These are phyloP conservation scores for Muricea muricata DNA, from an alignment of 92 coral and sea anemone genomes.

Conservation along the genomic window DNA sequence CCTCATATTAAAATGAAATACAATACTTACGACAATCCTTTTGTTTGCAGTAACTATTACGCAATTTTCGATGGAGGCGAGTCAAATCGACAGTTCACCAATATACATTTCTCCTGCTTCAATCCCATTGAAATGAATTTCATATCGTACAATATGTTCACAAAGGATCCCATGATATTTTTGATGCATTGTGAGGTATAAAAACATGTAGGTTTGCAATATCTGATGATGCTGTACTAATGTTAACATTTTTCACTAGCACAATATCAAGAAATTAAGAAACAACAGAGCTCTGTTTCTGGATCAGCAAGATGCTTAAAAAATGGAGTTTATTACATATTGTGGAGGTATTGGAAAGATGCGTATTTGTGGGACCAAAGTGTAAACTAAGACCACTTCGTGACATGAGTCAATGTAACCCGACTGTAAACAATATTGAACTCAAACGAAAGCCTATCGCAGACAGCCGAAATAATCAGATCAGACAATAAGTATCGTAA, in stretches of 20 bases:
- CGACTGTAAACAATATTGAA: too few species aligned
- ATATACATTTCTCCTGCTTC: neutral
- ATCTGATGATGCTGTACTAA: neutral
- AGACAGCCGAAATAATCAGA: too few species aligned
- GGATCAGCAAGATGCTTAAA: slow-evolving; percentile 41
- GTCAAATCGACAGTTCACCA: neutral
- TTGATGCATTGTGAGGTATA: neutral
- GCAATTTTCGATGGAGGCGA: neutral
- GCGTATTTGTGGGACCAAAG: slow-evolving; percentile 68
- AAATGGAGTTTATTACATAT: slow-evolving; percentile 35
- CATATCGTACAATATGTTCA: neutral
- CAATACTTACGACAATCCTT: neutral
- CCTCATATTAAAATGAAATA: neutral
- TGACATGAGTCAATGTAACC: too few species aligned
- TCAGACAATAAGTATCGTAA: too few species aligned
- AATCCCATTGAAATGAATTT: neutral
- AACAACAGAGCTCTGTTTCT: neutral
- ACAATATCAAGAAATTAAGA: neutral
- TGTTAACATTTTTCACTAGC: neutral
- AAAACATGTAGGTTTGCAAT: neutral
- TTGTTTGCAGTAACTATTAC: neutral
- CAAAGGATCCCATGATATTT: neutral
- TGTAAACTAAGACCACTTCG: too few species aligned
- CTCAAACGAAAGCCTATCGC: too few species aligned
- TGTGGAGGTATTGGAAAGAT: slow-evolving; percentile 55